These are phyloP conservation scores for Gymnothorax javanicus DNA, from an alignment of 2,797 vertebrate species.

Conservation along the genomic window DNA sequence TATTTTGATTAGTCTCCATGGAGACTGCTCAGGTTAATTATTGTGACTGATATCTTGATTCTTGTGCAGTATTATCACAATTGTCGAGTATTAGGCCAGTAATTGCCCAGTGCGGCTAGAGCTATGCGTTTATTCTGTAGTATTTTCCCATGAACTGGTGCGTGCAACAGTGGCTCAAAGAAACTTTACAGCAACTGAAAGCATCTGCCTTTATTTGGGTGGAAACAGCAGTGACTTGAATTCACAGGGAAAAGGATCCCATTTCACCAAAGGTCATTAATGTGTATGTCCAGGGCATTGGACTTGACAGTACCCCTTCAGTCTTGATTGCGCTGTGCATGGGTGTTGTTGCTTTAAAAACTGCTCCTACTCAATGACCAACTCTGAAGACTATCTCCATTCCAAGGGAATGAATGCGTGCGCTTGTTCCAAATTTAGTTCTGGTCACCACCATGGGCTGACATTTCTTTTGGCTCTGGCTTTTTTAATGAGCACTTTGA, in stretches of 20 bases:
- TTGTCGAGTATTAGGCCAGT: not conserved
- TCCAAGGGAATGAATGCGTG: constrained; percentile 71
- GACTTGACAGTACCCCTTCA: not conserved
- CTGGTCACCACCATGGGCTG: constrained; percentile 7
- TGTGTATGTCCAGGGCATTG: not conserved
- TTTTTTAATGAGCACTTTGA: constrained; percentile 31
- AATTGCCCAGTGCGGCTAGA: not conserved
- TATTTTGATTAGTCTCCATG: not conserved
- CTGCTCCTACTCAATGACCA: constrained; percentile 68
- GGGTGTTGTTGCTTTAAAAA: constrained; percentile 54
- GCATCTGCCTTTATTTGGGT: not conserved
- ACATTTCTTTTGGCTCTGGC: constrained; percentile 22
- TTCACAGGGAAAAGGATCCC: not conserved
- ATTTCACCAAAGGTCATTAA: not conserved
- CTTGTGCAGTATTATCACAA: not conserved
- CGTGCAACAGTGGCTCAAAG: not conserved
- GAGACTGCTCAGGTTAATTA: not conserved
- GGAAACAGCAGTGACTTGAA: not conserved
- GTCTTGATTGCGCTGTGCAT: not conserved
- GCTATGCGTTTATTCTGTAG: not conserved
- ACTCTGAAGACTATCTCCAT: constrained; percentile 71
- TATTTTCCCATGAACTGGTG: not conserved
- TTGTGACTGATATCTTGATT: not conserved
- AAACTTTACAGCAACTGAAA: not conserved
- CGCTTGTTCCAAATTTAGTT: constrained; percentile 62